Conservation (phyloP, 2,797 vertebrate genomes). For the Sebastes aleutianus region DNA sequence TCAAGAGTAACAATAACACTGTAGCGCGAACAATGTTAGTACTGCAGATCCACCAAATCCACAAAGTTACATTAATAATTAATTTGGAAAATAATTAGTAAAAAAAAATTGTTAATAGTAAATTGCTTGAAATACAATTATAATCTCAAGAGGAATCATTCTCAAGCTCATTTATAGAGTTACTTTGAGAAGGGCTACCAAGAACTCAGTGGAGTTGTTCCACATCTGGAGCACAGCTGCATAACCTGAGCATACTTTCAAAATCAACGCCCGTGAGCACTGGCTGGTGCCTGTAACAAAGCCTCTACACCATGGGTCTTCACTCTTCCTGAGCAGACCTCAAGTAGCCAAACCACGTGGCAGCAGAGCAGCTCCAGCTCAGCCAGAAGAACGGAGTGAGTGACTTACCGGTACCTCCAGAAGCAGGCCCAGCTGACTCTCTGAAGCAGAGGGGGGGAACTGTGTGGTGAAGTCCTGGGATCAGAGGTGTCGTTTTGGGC, state of each 20-base stretch:
- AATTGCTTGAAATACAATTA: not conserved
- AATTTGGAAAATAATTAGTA: not conserved
- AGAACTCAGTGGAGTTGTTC: not conserved
- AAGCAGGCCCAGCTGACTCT: slow-evolving; percentile 15
- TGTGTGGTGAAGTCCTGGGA: slow-evolving; percentile 20
- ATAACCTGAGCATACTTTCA: not conserved
- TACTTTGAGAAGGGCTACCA: not conserved
- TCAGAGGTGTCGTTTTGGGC: not conserved
- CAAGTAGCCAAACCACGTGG: slow-evolving; percentile 49
- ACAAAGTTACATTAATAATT: not conserved
- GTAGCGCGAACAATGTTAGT: not conserved
- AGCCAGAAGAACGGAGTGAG: slow-evolving; percentile 21
- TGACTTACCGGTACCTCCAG: slow-evolving; percentile 64
- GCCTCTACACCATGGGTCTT: slow-evolving; percentile 2
- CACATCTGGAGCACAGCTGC: slow-evolving; percentile 6
- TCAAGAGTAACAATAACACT: not conserved
- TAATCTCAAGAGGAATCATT: not conserved
- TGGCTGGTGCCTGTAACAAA: not conserved
- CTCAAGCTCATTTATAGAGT: not conserved
- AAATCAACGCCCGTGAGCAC: not conserved
- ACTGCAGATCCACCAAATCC: not conserved
- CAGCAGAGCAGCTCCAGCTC: slow-evolving; percentile 27
- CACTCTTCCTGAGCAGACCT: slow-evolving; percentile 39
- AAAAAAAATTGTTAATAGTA: not conserved
- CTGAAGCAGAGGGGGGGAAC: not conserved